Evolutionary conservation across 2,113 vertebrate genomes (phyloP).

Genomic region (Urocynchramus pylzowi): DNA sequence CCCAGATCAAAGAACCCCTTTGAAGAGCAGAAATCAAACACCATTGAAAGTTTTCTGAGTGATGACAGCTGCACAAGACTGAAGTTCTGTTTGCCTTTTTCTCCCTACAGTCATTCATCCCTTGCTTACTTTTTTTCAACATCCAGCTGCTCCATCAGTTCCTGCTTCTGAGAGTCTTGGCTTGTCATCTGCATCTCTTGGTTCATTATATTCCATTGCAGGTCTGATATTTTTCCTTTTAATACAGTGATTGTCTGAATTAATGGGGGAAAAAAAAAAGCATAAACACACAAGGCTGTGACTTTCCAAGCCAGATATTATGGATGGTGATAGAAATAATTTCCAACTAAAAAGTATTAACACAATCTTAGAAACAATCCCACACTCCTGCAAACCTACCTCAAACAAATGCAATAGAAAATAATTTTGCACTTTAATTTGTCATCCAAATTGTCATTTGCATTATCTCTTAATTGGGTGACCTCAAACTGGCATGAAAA

Average conservation of each 20-base stretch:
- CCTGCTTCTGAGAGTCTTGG: slow-evolving; percentile 83
- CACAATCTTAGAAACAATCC: not conserved
- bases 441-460: not conserved
- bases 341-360: not conserved
- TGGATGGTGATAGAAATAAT: not conserved
- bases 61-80: slow-evolving; percentile 14
- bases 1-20: slow-evolving; percentile 54
- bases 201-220: slow-evolving; percentile 84
- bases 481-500: slow-evolving; percentile 4
- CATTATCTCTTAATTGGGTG: not conserved
- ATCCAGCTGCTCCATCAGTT: slow-evolving; percentile 86
- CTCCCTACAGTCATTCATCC: not conserved
- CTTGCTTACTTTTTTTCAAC: slow-evolving; percentile 82
- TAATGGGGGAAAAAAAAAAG: not conserved
- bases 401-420: not conserved
- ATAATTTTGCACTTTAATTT: not conserved
- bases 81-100: slow-evolving; percentile 19
- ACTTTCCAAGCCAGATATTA: not conserved
- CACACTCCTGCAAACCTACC: not conserved
- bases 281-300: not conserved
- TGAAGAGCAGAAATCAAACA: slow-evolving; percentile 52
- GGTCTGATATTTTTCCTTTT: slow-evolving; percentile 85
- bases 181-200: slow-evolving; percentile 82
- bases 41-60: not conserved
- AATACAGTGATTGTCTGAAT: slow-evolving; percentile 76